Conservation (phyloP, 2,888 invertebrate species). For the Chirona hameri region DNA sequence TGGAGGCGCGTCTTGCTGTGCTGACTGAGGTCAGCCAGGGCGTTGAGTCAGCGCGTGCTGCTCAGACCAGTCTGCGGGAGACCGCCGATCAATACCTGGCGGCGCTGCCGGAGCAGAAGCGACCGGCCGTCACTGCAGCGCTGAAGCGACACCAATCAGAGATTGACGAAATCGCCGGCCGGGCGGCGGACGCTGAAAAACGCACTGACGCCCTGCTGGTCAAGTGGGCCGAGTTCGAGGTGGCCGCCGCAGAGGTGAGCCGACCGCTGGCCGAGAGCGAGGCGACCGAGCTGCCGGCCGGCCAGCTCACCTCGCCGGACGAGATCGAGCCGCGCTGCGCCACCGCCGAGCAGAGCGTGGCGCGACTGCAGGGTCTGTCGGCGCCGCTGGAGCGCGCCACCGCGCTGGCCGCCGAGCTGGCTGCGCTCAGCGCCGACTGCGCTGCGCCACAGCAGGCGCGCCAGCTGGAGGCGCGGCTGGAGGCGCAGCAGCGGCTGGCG, state of each 20-base stretch:
- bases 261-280: neutral
- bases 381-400: neutral
- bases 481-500: neutral
- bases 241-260: neutral
- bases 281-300: neutral
- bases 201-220: neutral
- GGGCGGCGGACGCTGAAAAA: neutral
- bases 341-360: neutral
- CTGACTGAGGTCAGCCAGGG: neutral
- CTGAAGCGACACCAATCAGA: neutral
- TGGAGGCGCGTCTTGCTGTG: neutral
- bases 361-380: neutral
- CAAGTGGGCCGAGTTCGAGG: neutral
- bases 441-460: neutral
- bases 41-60: neutral
- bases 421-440: neutral
- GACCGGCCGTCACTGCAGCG: neutral
- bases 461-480: conserved; percentile 8
- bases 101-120: conserved; percentile 10
- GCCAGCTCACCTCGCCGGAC: neutral
- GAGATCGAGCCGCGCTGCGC: neutral
- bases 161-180: neutral
- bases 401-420: neutral
- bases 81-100: neutral
- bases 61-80: neutral